Base-by-base conservation (phyloP, 2,888 invertebrate species). In the Perdita meconis region DNA sequence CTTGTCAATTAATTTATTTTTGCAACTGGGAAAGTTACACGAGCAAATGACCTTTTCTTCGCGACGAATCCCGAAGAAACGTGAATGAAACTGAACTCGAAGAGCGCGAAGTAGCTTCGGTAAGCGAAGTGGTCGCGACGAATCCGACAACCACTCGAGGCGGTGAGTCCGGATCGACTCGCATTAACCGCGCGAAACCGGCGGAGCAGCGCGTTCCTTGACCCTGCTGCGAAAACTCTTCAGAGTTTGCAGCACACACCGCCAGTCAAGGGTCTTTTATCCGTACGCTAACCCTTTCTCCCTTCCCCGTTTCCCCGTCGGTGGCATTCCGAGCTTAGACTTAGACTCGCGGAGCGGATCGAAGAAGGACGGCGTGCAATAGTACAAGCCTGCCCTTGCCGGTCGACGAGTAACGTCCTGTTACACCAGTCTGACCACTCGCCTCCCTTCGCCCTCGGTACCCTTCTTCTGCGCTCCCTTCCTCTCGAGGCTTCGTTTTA, bases 391-490 rank as follows among this genome's bases (percentile, higher is more conserved):
- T 78, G 83, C 83, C 68, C 80, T 80, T 83, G 81, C 76, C 57
- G 44, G 76, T 67, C 75, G 69, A 84, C 75, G 86, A 85, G 85
- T 88, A 89, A 89, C 86, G 90, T 88, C 88, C 89, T 87, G 89
- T 85, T 88, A 88, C 88, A 89, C 88, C 90, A 89, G 90, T 89
- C 88, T 83, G 85, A 88, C 86, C 85, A 85, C 84, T 86, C 40
- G 10, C 61, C 70, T 77, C 77, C 71, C 81, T 74, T 80, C 69
- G 66, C 78, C 70, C 76, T 76, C 73, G 57, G 50, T 61, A 57
- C 53, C 57, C 68, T 70, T 66, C 57, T 67, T n/a, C n/a, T n/a
- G n/a, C n/a, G n/a, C n/a, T 57, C 55, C 71, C 56, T 69, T 66
- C 66, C 56, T 71, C 61, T 63, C 51, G 30, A 53, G 30, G 57